A percentile compares a stretch with the other conserved stretches of the same genome.
These are phyloP conservation scores for Ditula angustiorana DNA, from an alignment of 2,888 invertebrate species.

Conservation along the genomic window DNA sequence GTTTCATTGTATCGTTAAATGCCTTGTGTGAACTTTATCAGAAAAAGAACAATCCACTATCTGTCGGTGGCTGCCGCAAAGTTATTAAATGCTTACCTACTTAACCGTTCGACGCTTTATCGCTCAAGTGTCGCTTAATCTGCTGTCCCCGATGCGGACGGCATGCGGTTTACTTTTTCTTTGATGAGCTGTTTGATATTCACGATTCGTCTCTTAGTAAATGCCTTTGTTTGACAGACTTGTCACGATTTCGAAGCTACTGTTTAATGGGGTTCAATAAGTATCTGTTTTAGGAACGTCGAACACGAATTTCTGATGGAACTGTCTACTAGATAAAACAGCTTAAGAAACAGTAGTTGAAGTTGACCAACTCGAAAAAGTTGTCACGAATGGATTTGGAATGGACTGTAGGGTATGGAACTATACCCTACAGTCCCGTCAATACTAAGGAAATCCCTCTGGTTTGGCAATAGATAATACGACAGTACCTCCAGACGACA, in stretches of 20 bases:
- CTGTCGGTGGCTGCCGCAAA: conserved; percentile 5
- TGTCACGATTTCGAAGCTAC: conserved; percentile 46
- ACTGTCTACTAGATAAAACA: not conserved
- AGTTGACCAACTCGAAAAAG: too few species aligned
- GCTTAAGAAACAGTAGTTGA: not conserved
- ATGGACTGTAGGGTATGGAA: too few species aligned
- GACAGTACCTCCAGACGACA: too few species aligned
- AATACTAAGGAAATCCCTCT: too few species aligned
- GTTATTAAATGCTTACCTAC: conserved; percentile 30
- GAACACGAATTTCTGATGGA: conserved; percentile 5
- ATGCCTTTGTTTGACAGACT: conserved; percentile 50
- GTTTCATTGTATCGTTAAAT: conserved; percentile 67
- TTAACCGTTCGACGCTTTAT: conserved; percentile 28
- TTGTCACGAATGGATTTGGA: too few species aligned
- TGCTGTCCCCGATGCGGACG: conserved; percentile 36
- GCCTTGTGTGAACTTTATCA: conserved; percentile 33
- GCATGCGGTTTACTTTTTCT: conserved; percentile 48
- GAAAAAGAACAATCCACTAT: conserved; percentile 26
- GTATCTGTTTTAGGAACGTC: conserved; percentile 17
- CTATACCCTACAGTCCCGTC: too few species aligned
- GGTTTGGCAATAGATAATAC: too few species aligned
- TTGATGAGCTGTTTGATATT: conserved; percentile 46
- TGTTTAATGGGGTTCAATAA: conserved; percentile 33
- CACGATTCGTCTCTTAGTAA: conserved; percentile 51
- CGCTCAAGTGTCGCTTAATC: conserved; percentile 32